Evolutionary conservation across 2,888 invertebrate genomes (phyloP), one percentile per base, ranked within the genome.

Genomic region (Vandiemenella viatica): DNA sequence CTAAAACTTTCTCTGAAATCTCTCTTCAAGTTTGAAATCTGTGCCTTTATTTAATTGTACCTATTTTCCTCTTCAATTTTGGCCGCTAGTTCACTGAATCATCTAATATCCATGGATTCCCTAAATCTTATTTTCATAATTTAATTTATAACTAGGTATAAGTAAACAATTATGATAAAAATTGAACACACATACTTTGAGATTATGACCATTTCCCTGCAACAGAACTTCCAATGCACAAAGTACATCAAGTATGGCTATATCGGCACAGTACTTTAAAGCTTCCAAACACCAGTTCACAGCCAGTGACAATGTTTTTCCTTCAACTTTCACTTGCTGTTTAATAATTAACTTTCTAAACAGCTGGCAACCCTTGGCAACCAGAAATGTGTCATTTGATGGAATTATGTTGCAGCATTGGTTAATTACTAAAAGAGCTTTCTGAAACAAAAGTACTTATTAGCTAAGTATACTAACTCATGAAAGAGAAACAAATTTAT

Each of bases 291-390:
- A 63, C 70, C 70, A 70, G 46, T 55, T 50, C 10, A 57, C 46
- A 3, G 60, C 57, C 45, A 64, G 45, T 1, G 55, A 57, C 18
- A 66, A 58, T 10, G 65, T 66, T 51, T 61, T 60, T 22, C 65
- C 67, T 58, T 65, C 66, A 8, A 26, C 54, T 23, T 65, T 62
- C 18, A 77, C 60, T 58, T 71, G 73, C 60, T 77, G 76, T 59
- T 70, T 70, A 10, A 67, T 70, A 37, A 76, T 54, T 16, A 79
- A 63, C 55, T 70, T 73, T 49, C 67, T 69, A 21, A 79, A 65
- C 49, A 79, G 63, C 58, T 72, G 71, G 55, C 77, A 75, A 51
- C 72, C 68, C 66, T 77, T 78, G 19, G 73, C 69, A 5, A 73
- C 69, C 45, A 78, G 60, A 48, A 69, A 66, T 45, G 70, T 69